Percentiles rank a stretch among this genome's conserved stretches.
phyloP scores from a whole-genome alignment of 2,888 invertebrate genomes.

The Polylopha cassiicola region DNA sequence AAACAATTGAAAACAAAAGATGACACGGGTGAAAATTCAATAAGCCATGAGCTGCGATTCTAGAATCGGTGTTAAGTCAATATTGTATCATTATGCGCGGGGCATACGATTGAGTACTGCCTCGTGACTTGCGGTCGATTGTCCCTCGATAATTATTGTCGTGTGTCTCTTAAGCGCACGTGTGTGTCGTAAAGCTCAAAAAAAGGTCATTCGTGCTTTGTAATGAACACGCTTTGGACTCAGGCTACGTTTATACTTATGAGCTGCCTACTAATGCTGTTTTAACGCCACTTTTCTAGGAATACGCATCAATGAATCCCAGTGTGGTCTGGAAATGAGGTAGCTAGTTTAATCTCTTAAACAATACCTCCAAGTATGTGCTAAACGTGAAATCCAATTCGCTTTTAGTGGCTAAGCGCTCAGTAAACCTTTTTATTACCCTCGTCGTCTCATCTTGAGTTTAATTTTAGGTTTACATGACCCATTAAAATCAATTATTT shows the following conservation, averaged over 20 bases:
- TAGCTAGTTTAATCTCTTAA: conserved; percentile 37
- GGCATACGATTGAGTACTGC: conserved; percentile 46
- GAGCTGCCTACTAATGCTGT: conserved; percentile 33
- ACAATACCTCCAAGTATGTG: conserved; percentile 40
- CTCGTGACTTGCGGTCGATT: conserved; percentile 67
- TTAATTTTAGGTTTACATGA: conserved; percentile 31
- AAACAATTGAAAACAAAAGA: too few relatives aligned
- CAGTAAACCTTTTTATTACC: conserved; percentile 43
- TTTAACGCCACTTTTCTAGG: conserved; percentile 15
- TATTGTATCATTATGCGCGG: conserved; percentile 59
- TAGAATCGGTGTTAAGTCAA: too few relatives aligned
- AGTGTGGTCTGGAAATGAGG: conserved; percentile 32
- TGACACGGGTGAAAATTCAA: too few relatives aligned
- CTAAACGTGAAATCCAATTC: conserved; percentile 53
- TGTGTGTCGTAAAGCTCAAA: conserved; percentile 52
- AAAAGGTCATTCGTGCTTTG: conserved; percentile 61
- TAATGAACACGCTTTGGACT: conserved; percentile 36
- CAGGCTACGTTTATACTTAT: conserved; percentile 23
- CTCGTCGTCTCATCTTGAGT: conserved; percentile 29
- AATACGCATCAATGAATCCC: conserved; percentile 19
- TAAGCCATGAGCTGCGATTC: too few relatives aligned
- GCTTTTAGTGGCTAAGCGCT: conserved; percentile 47
- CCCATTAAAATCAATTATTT: conserved; percentile 24
- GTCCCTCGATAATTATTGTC: conserved; percentile 57
- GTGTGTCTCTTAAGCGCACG: conserved; percentile 59